These are phyloP conservation scores for Leptinotarsa undecemlineata DNA, from an alignment of 1,140 invertebrate species.

Conservation along the genomic window DNA sequence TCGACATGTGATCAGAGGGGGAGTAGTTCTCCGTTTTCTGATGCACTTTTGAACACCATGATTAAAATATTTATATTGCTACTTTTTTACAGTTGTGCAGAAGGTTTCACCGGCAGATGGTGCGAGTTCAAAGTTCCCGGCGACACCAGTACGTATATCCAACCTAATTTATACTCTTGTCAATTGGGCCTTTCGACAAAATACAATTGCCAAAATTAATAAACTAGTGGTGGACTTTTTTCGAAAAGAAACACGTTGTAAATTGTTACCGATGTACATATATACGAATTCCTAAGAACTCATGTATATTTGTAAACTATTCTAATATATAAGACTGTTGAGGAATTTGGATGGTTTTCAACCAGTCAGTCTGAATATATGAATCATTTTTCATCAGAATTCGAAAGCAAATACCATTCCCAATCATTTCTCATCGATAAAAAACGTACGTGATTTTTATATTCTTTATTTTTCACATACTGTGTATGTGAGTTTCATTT, in stretches of 20 bases:
- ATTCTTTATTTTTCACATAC: slow-evolving; percentile 33
- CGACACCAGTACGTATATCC: slow-evolving; percentile 48
- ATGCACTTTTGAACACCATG: too few relatives aligned
- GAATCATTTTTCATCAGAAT: slow-evolving; percentile 32
- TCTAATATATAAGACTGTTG: slow-evolving; percentile 51
- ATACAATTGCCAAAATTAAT: slow-evolving; percentile 42
- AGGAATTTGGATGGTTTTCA: slow-evolving; percentile 33
- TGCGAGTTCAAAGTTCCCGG: slow-evolving; percentile 76
- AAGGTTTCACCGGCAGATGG: slow-evolving; percentile 78
- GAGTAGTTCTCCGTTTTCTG: too few relatives aligned
- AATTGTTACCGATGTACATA: slow-evolving; percentile 47
- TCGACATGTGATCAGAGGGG: too few relatives aligned
- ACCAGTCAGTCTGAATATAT: slow-evolving; percentile 19
- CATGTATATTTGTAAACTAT: slow-evolving; percentile 50
- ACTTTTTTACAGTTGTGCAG: slow-evolving; percentile 73
- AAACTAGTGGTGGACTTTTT: slow-evolving; percentile 25
- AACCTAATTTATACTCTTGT: slow-evolving; percentile 44
- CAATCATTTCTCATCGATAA: not conserved
- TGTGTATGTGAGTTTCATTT: slow-evolving; percentile 36
- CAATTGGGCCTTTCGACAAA: slow-evolving; percentile 48
- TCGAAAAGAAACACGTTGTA: slow-evolving; percentile 29
- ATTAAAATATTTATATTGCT: not conserved
- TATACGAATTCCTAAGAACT: slow-evolving; percentile 33
- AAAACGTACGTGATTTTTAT: slow-evolving; percentile 11
- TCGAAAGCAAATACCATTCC: not conserved